phyloP scores from a whole-genome alignment of 1,140 invertebrate species.

The Solenopsis invicta region DNA sequence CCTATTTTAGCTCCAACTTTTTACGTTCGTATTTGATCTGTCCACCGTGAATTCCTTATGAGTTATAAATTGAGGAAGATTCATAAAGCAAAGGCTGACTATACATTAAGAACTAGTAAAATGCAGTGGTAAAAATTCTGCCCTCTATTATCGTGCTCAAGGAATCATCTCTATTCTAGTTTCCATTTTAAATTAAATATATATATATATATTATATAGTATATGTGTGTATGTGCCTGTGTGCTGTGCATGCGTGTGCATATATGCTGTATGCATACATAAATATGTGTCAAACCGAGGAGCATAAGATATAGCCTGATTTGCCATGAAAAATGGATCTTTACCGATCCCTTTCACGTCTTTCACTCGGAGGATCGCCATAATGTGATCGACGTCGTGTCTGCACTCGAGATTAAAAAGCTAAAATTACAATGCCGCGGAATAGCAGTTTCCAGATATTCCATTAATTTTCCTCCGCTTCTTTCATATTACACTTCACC shows the following conservation, averaged over 20 bases:
- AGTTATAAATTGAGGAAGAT: conserved; percentile 42
- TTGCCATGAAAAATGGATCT: conserved; percentile 49
- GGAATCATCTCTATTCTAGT: conserved; percentile 6
- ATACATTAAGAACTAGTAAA: conserved; percentile 36
- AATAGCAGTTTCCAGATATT: conserved; percentile 14
- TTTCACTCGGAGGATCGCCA: conserved; percentile 1
- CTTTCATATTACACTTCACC: background rate
- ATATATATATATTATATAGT: background rate
- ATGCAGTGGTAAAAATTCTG: conserved; percentile 31
- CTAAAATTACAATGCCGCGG: conserved; percentile 32
- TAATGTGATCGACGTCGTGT: conserved; percentile 41
- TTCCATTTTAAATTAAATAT: background rate
- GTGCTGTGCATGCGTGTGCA: too few species aligned
- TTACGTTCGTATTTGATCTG: conserved; percentile 2
- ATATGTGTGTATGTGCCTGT: background rate
- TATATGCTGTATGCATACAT: conserved; percentile 2
- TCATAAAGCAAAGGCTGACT: conserved; percentile 36
- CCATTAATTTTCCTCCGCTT: conserved; percentile 38
- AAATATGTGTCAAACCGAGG: conserved; percentile 10
- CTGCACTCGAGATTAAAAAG: conserved; percentile 48
- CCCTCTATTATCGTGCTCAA: conserved; percentile 24
- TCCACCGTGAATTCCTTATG: conserved; percentile 7
- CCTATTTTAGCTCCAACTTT: background rate
- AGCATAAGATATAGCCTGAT: conserved; percentile 5
- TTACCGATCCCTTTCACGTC: conserved; percentile 10